Evolutionary conservation across 2,888 invertebrate genomes (phyloP).

Genomic region (Quadroppia sp.): DNA sequence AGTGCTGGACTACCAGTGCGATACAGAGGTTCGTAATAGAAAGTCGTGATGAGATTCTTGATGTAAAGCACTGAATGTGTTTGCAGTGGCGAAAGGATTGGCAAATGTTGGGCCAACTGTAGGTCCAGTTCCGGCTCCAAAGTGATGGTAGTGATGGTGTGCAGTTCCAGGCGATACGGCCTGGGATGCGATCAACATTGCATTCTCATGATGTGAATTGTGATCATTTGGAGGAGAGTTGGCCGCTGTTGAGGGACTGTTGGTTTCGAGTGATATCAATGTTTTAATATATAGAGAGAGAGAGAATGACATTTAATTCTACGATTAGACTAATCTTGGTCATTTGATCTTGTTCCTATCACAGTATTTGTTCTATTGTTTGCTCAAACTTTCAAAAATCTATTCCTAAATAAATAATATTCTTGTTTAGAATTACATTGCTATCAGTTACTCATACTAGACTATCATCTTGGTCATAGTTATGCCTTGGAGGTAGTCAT

Average conservation of each 20-base stretch:
- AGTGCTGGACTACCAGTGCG: slow-evolving; percentile 34
- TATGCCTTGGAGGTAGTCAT: too few relatives aligned
- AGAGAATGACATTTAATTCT: too few relatives aligned
- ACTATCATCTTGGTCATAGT: too few relatives aligned
- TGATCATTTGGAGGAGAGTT: slow-evolving; percentile 11
- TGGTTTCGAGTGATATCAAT: too few relatives aligned
- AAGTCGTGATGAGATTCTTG: slow-evolving; percentile 43
- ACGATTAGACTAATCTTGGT: too few relatives aligned
- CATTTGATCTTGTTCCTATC: too few relatives aligned
- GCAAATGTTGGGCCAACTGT: slow-evolving; percentile 26
- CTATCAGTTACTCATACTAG: too few relatives aligned
- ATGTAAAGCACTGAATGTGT: slow-evolving; percentile 33
- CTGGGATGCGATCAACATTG: slow-evolving; percentile 38
- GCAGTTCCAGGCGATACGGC: slow-evolving; percentile 13
- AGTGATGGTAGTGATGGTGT: slow-evolving; percentile 42
- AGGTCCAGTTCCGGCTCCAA: background rate
- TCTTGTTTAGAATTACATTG: too few relatives aligned
- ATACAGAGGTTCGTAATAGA: slow-evolving; percentile 39
- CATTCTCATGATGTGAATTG: slow-evolving; percentile 35
- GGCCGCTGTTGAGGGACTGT: slow-evolving; percentile 26
- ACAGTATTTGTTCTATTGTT: too few relatives aligned
- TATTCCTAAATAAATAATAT: too few relatives aligned
- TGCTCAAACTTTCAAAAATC: too few relatives aligned
- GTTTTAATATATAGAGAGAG: too few relatives aligned
- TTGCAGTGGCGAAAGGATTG: slow-evolving; percentile 37